Base-by-base conservation (phyloP, 2,113 vertebrate genomes). In the Taurulus bubalis region DNA sequence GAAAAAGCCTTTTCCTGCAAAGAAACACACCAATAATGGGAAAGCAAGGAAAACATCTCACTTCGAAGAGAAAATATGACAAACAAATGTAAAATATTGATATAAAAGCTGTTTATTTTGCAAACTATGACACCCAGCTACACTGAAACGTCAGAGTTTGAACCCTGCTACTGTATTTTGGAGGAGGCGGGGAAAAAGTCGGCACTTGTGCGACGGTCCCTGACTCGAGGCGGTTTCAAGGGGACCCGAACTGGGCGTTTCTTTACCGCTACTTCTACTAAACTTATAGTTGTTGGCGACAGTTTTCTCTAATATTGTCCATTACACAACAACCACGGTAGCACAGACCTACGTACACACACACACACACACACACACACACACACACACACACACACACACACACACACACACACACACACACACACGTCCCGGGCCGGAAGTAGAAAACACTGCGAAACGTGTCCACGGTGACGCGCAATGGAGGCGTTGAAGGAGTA, bases 231-330 rank as follows among this genome's bases (percentile, higher is more conserved):
- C 92, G 60, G 93, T 94, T 94, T 94, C 91, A 94, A 93, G 93
- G 91, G 71, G 28, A 32, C 92, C 92, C 91, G 10, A 82, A 89
- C 84, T 91, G 92, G 90, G 93, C 91, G 92, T 94, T 90, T 84
- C 90, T 91, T 49, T 12, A 10, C 78, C 4, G 66, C 68, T 34
- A 51, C 77, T 66, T 18, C 36, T 55, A 55, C 58, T 8, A 24
- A 79, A 79, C n/a, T n/a, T n/a, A 14, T 2, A 38, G 36, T 38
- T 77, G 11, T 71, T 15, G 2, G 49, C 28, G 18, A 36, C 6
- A 56, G 53, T 72, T 73, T 66, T 45, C 1, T 45, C 40, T 0
- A 15, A 56, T 51, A 26, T 32, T 3, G 7, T 22, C 14, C 14
- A 51, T 77, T 70, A 20, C 42, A 59, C 36, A 71, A 68, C 38